Base-by-base conservation (phyloP, 2,113 vertebrate species). In the Corydoras maculifer region DNA sequence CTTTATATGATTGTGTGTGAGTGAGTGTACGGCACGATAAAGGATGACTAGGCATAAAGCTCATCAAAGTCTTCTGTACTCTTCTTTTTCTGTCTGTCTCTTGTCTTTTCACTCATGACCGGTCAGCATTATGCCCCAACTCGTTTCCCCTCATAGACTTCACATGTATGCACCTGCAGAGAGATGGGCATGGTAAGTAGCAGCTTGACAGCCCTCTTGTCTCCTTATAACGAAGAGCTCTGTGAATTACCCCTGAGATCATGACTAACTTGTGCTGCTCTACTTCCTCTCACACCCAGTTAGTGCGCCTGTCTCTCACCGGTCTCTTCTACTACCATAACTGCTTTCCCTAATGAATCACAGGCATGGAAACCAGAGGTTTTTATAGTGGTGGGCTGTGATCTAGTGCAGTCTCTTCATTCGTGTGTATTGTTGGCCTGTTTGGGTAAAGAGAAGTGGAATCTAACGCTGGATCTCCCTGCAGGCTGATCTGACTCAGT, bases 91-190 rank as follows among this genome's bases (percentile, higher is more conserved):
- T 70, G 14, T 14, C n/a, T 49, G 32, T 50, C 5, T 53, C 90
- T 91, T 88, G 90, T 43, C 50, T 61, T n/a, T 18, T 35, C 18
- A 54, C 65, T 18, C 50, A 50, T 75, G 54, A 15, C 55, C 69
- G 59, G 91, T 92, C 94, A 96, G 94, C 89, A 63, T 91, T 92
- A 90, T 91, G 91, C 89, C 92, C 90, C 89, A 90, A 91, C 91
- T 93, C 92, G 92, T 92, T 92, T 74, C 94, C 94, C 90, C 90
- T 93, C 93, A 95, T 98, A 94, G 95, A 98, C 91, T 97, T 97
- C 94, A 93, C 94, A 93, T 94, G 93, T 94, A 95, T 98, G 94
- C 95, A 98, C 84, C 93, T 98, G 84, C 95, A 97, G 86, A 94
- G 86, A 89, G 94, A 94, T 92, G 93, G 94, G 87, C 91, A 92